Conservation (phyloP, 2,113 vertebrate genomes). For the Daphoenositta chrysoptera region DNA sequence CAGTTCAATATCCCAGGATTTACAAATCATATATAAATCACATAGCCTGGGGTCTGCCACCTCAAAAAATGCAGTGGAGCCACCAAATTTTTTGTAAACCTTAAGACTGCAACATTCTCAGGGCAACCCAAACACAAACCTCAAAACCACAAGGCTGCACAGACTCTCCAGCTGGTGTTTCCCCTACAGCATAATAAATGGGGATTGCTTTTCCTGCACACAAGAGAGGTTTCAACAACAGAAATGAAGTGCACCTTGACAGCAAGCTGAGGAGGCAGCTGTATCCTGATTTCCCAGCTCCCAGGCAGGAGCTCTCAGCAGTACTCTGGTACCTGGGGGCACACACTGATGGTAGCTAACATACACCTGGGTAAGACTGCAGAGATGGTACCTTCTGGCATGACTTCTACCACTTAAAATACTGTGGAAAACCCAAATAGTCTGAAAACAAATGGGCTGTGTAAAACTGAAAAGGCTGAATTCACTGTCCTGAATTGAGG, state of each 20-base stretch:
- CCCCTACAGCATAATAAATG: background rate
- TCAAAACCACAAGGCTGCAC: background rate
- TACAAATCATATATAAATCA: background rate
- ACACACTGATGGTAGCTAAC: background rate
- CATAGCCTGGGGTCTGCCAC: background rate
- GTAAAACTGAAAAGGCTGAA: background rate
- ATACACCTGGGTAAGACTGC: background rate
- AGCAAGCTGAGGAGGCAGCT: background rate
- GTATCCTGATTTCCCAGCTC: background rate
- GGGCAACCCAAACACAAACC: background rate
- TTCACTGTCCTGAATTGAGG: background rate
- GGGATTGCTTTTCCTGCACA: background rate
- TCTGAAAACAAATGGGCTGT: background rate
- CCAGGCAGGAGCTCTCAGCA: background rate
- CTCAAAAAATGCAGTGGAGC: background rate
- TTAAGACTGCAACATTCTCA: background rate
- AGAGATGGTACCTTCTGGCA: background rate
- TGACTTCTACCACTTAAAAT: background rate
- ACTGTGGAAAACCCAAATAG: background rate
- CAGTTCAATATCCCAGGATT: background rate
- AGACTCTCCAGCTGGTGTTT: background rate
- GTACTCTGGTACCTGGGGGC: background rate
- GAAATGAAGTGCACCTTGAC: background rate
- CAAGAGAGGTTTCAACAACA: background rate
- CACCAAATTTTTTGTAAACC: background rate